Conservation (phyloP, 2,888 invertebrate species). For the Sphaerophoria rueppellii region DNA sequence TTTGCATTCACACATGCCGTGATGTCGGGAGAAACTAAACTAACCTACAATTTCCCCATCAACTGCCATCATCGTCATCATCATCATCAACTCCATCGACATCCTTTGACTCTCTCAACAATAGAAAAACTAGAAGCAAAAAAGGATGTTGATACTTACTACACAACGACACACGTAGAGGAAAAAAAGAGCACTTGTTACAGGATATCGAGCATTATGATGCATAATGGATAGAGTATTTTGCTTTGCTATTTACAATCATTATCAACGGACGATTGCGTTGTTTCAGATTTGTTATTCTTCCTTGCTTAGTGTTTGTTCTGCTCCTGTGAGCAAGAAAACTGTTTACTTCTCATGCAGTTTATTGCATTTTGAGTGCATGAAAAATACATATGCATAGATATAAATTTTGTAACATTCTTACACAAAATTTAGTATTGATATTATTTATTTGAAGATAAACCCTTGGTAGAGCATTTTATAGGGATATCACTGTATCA, state of each 20-base stretch:
- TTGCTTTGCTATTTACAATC: constrained; percentile 54
- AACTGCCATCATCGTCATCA: constrained; percentile 23
- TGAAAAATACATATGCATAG: background rate
- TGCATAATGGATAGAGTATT: constrained; percentile 36
- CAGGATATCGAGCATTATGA: constrained; percentile 50
- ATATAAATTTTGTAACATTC: background rate
- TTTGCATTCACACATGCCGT: background rate
- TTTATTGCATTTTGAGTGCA: constrained; percentile 60
- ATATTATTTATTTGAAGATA: constrained; percentile 37
- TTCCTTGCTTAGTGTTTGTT: background rate
- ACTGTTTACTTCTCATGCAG: constrained; percentile 42
- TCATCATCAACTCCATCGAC: constrained; percentile 40
- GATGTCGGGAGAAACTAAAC: background rate
- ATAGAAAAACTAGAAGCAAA: constrained; percentile 8
- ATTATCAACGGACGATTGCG: constrained; percentile 46
- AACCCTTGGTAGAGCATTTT: background rate
- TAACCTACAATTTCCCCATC: background rate
- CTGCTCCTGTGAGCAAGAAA: background rate
- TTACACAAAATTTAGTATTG: constrained; percentile 18
- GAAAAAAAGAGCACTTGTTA: constrained; percentile 8
- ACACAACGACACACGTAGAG: constrained; percentile 1
- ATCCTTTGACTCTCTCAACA: constrained; percentile 34
- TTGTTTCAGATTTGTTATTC: background rate
- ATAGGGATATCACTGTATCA: background rate
- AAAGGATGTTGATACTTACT: background rate